These are phyloP conservation scores for Acromyrmex charruanus DNA, from an alignment of 1,140 invertebrate genomes.

Conservation along the genomic window DNA sequence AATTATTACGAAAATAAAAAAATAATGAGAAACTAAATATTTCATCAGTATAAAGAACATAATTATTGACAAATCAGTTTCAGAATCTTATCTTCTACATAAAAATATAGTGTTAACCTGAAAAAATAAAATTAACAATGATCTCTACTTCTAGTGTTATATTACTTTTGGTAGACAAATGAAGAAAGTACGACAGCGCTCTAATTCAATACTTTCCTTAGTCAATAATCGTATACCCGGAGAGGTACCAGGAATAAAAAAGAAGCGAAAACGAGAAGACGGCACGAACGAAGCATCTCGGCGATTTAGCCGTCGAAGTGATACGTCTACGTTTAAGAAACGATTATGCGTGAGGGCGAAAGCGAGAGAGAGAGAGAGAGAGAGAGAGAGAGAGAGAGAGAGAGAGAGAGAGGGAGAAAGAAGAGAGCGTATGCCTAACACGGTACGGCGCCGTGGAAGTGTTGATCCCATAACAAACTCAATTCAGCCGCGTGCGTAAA, in stretches of 20 bases:
- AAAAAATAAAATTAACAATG: too few species aligned
- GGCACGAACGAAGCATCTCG: constrained; percentile 43
- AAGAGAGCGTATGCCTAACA: constrained; percentile 68
- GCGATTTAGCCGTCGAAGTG: constrained; percentile 62
- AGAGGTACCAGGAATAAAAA: not conserved
- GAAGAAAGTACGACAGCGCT: not conserved
- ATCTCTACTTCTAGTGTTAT: too few species aligned
- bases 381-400: constrained; percentile 22
- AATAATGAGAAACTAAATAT: too few species aligned
- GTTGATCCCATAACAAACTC: constrained; percentile 80
- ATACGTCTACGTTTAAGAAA: constrained; percentile 66
- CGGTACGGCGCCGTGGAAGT: constrained; percentile 71
- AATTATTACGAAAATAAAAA: too few species aligned
- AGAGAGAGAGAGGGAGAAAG: too few species aligned
- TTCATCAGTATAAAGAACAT: too few species aligned
- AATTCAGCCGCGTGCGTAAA: constrained; percentile 78
- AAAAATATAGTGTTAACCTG: too few species aligned
- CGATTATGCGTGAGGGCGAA: constrained; percentile 68
- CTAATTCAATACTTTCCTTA: not conserved
- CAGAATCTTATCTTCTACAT: too few species aligned
- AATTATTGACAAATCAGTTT: too few species aligned
- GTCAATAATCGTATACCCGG: not conserved
- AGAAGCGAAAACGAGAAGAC: not conserved
- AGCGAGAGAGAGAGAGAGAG: not conserved
- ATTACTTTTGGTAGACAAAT: not conserved